A percentile compares a stretch with the other conserved stretches of the same genome.
phyloP scores from a whole-genome alignment of 2,797 vertebrate species.

The Microctenopoma stevenorrisi region DNA sequence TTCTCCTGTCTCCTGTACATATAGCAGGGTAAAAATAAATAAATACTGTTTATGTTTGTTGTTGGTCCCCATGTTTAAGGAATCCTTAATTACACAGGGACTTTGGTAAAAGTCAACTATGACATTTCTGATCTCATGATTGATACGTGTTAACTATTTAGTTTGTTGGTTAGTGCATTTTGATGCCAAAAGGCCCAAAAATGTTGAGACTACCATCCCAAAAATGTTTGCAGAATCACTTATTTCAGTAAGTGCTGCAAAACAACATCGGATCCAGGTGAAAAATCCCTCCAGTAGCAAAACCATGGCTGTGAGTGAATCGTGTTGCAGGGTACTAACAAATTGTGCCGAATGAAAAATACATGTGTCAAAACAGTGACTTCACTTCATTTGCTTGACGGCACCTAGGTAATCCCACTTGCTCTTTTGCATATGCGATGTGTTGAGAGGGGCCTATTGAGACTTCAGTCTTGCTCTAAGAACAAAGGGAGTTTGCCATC shows the following conservation, averaged over 20 bases:
- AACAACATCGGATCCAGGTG: not conserved
- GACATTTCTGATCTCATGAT: no score
- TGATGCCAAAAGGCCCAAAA: not conserved
- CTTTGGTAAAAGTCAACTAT: not conserved
- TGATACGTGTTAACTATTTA: not conserved
- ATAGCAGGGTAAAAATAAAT: not conserved
- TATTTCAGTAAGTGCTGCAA: accelerated
- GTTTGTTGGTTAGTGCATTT: not conserved
- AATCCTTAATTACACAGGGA: not conserved
- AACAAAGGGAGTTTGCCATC: not conserved
- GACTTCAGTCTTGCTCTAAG: not conserved
- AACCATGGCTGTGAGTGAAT: not conserved
- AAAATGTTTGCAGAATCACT: not conserved
- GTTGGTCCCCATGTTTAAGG: not conserved
- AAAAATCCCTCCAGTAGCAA: not conserved
- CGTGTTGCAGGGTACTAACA: no score
- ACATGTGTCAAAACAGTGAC: not conserved
- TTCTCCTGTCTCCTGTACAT: not conserved
- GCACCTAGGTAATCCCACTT: not conserved
- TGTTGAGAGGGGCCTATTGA: not conserved
- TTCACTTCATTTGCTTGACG: not conserved
- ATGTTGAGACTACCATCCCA: not conserved
- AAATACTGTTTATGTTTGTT: not conserved
- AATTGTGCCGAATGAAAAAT: no score
- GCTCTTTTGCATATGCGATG: not conserved